phyloP scores from a whole-genome alignment of 37 sponge, comb jelly and placozoan species.

The Cliona cf. orientalis region DNA sequence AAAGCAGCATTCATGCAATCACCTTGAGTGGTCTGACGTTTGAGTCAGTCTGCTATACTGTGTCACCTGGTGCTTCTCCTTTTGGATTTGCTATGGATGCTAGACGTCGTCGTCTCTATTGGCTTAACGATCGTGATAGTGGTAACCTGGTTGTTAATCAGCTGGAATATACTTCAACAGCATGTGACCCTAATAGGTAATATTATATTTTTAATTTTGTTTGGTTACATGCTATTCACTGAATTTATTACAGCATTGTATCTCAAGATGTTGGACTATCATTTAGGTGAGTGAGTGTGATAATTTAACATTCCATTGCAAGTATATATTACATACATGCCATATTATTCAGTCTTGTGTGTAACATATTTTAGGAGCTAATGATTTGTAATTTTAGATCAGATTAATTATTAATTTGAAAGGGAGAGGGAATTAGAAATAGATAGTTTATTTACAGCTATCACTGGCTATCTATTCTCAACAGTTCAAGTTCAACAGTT shows the following conservation, averaged over 20 bases:
- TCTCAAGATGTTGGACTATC: conserved; percentile 2
- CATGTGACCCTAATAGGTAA: conserved; percentile 18
- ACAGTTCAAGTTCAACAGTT: conserved; percentile 30
- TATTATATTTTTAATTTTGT: background rate
- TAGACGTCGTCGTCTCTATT: conserved; percentile 8
- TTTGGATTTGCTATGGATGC: conserved; percentile 34
- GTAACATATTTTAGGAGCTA: background rate
- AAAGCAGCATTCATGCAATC: background rate
- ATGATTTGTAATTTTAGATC: background rate
- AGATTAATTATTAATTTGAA: too few species aligned
- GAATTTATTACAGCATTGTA: conserved; percentile 4
- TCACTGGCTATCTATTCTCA: too few species aligned
- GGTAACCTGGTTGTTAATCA: conserved; percentile 18
- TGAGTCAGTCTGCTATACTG: conserved; percentile 1
- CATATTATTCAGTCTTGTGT: background rate
- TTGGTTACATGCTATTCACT: background rate
- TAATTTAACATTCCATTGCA: background rate
- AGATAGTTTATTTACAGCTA: too few species aligned
- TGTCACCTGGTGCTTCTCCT: background rate
- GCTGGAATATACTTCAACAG: conserved; percentile 24
- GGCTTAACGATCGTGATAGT: background rate
- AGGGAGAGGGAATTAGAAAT: too few species aligned
- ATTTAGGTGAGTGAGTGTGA: conserved; percentile 4
- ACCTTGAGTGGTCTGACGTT: conserved; percentile 19
- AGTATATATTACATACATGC: background rate